These are phyloP conservation scores for Antitype chi DNA, from an alignment of 2,888 invertebrate genomes.

Conservation along the genomic window DNA sequence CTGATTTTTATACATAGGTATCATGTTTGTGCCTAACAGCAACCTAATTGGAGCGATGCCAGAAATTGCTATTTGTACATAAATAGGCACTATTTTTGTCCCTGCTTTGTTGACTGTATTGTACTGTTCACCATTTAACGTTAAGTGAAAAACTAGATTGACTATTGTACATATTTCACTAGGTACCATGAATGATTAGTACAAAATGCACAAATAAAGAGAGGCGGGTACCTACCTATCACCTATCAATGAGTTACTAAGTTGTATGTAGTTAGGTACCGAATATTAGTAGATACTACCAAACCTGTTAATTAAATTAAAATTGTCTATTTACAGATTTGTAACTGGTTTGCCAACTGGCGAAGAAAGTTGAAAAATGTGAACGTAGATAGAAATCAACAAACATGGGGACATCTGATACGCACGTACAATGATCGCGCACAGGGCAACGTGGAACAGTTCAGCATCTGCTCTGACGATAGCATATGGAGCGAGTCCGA, in stretches of 20 bases:
- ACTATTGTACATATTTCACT: conserved; percentile 15
- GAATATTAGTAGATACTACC: not conserved
- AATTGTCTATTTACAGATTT: conserved; percentile 89
- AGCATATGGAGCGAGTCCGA: conserved; percentile 95
- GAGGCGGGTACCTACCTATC: not conserved
- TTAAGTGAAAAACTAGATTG: conserved; percentile 58
- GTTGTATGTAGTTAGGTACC: not conserved
- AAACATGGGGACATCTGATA: conserved; percentile 94
- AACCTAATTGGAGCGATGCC: conserved; percentile 88
- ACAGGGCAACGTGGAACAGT: conserved; percentile 94
- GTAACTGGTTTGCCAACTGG: conserved; percentile 97
- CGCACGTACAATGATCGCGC: conserved; percentile 94
- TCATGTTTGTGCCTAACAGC: conserved; percentile 83
- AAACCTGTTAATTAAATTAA: not conserved
- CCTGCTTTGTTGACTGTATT: conserved; percentile 84
- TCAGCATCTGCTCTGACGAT: conserved; percentile 94
- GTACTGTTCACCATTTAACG: conserved; percentile 72
- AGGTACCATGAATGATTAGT: not conserved
- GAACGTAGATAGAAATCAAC: conserved; percentile 92
- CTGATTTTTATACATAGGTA: conserved; percentile 72
- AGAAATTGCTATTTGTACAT: conserved; percentile 89
- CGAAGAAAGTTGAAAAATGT: conserved; percentile 94
- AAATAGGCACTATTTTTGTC: conserved; percentile 90
- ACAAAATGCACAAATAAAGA: not conserved
- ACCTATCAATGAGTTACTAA: not conserved